phyloP scores from a whole-genome alignment of 2,113 vertebrate genomes.

The Mustelus asterias region DNA sequence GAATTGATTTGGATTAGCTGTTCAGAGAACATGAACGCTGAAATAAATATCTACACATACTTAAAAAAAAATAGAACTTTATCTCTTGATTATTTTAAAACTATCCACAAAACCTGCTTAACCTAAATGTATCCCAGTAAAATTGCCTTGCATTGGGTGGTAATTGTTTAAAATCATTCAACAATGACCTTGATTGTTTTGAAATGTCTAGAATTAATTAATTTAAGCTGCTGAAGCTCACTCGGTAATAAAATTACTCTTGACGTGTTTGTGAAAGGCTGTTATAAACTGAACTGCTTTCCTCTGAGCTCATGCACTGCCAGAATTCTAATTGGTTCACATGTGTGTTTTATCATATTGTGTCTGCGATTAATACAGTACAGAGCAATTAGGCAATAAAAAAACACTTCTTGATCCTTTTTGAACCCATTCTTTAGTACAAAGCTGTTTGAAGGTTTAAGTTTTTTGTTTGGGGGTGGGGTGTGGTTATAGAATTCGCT shows the following conservation, averaged over 20 bases:
- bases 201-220: constrained; percentile 36
- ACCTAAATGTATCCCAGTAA: neutral
- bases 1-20: constrained; percentile 27
- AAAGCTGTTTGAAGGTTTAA: neutral
- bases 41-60: neutral
- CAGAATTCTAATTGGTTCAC: constrained; percentile 29
- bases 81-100: constrained; percentile 28
- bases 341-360: constrained; percentile 19
- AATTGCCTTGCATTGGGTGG: neutral
- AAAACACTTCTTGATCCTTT: neutral
- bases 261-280: constrained; percentile 34
- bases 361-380: neutral
- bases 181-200: constrained; percentile 36
- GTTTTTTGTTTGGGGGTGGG: neutral
- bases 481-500: neutral
- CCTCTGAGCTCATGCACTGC: constrained; percentile 8
- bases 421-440: neutral
- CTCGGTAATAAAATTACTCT: constrained; percentile 23
- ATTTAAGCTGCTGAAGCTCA: constrained; percentile 30
- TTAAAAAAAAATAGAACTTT: neutral
- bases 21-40: neutral
- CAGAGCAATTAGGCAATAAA: neutral
- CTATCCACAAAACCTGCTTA: neutral
- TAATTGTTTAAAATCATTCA: constrained; percentile 33
- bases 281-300: constrained; percentile 32